A percentile compares a stretch with the other conserved stretches of the same genome.
Conservation (phyloP, 1,140 invertebrate genomes). For the Calliopsis andreniformis region DNA sequence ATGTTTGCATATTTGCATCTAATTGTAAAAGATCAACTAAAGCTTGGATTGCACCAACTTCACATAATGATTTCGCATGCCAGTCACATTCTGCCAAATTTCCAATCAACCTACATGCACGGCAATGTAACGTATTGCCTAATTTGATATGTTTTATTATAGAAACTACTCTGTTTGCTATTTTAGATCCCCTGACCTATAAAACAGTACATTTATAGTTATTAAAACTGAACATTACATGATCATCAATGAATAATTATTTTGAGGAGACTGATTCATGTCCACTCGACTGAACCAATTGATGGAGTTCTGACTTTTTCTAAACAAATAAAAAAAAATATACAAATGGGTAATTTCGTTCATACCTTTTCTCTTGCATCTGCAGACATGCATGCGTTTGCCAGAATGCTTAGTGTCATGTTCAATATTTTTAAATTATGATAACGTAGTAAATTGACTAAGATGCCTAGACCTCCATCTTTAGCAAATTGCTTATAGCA, state of each 20-base stretch:
- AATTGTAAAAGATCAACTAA: slow-evolving; percentile 60
- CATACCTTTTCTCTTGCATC: slow-evolving; percentile 70
- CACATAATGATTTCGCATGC: slow-evolving; percentile 70
- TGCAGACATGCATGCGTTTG: slow-evolving; percentile 66
- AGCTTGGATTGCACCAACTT: slow-evolving; percentile 64
- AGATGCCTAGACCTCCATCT: slow-evolving; percentile 59
- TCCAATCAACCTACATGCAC: slow-evolving; percentile 74
- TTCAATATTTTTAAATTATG: slow-evolving; percentile 69
- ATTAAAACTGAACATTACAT: neutral
- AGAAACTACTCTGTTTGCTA: slow-evolving; percentile 65
- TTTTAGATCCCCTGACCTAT: slow-evolving; percentile 68
- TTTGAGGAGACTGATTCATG: neutral
- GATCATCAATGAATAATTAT: neutral
- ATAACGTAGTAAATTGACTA: slow-evolving; percentile 66
- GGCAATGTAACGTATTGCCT: slow-evolving; percentile 68
- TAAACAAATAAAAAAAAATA: neutral
- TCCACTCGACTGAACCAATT: neutral
- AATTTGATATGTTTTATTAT: slow-evolving; percentile 70
- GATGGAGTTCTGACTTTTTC: neutral
- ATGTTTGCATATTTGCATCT: slow-evolving; percentile 65
- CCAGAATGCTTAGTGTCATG: slow-evolving; percentile 72
- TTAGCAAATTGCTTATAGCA: slow-evolving; percentile 66
- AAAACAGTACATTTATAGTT: slow-evolving; percentile 22
- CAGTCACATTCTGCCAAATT: slow-evolving; percentile 73
- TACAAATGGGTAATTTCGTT: neutral